phyloP scores from a whole-genome alignment of 2,113 vertebrate species.

The Rissa tridactyla region DNA sequence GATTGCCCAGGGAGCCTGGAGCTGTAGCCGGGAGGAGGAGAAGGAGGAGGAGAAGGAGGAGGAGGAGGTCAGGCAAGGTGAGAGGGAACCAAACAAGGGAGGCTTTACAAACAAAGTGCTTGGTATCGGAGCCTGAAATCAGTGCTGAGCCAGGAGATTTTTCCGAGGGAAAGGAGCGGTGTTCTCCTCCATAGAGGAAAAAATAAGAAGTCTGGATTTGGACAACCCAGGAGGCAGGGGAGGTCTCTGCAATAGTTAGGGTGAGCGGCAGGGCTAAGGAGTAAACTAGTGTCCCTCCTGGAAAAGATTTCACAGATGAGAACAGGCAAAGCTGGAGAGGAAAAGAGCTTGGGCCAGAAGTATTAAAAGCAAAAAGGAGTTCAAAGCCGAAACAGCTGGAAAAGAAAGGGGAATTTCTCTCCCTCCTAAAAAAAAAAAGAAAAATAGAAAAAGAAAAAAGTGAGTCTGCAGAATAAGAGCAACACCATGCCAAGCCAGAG shows the following conservation, averaged over 20 bases:
- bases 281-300: background rate
- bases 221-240: background rate
- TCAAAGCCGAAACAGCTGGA: background rate
- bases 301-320: background rate
- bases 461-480: background rate
- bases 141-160: conserved; percentile 46
- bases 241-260: background rate
- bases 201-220: background rate
- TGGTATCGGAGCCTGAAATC: background rate
- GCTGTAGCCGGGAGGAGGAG: background rate
- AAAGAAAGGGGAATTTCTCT: background rate
- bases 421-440: background rate
- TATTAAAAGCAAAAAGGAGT: background rate
- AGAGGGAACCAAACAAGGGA: background rate
- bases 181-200: background rate
- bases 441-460: background rate
- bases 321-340: background rate
- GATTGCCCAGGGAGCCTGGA: background rate
- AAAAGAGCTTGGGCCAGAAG: background rate
- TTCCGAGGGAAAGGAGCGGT: background rate
- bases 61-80: conserved; percentile 45
- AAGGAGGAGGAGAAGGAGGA: background rate
- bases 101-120: conserved; percentile 44
- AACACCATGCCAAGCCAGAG: background rate
- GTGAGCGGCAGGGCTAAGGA: background rate